Base-by-base conservation (phyloP, 2,113 vertebrate genomes). In the Proteles cristata region DNA sequence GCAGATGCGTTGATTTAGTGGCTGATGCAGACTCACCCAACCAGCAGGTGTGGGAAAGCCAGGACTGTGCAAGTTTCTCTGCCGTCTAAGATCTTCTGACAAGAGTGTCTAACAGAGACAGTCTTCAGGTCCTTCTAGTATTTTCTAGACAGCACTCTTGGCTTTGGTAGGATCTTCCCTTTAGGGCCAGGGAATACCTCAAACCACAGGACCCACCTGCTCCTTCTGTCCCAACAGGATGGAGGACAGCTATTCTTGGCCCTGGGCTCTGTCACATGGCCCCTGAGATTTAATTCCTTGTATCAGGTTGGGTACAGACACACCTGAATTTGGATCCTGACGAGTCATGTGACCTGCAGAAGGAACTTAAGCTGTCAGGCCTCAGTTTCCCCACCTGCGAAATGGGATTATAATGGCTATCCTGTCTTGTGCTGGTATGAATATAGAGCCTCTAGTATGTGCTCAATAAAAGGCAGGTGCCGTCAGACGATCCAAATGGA, bases 401-500 rank as follows among this genome's bases (percentile, higher is more conserved):
- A 61, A 69, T 86, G 88, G 80, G 33, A 2, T 7, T 11, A 1
- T 14, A 0, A 11, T 6, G 87, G 45, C 39, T 7, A 2, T 45
- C 31, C 61, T 11, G n/a, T 31, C 71, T 15, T 11, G 11, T 4
- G 33, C 48, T 5, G 55, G 39, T 16, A 9, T 4, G 1, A 53
- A 77, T 21, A 14, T 31, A 2, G 23, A 55, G 65, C 48, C 15
- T 69, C 58, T 26, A 0, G 12, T 17, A 3, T 11, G 33, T 11
- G 48, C 25, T 66, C 48, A 8, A 3, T 7, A 3, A 58, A 9
- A 5, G 50, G 39, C 14, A 71, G 81, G 1, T 5, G 45, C 82
- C 35, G 0, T 1, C 33, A 6, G 61, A 31, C 9, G 2, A 15
- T 25, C 50, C 31, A 19, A 14, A 6, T 12, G 0, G 12, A 7